phyloP scores from a whole-genome alignment of 2,888 invertebrate genomes.

The Lycaena phlaeas region DNA sequence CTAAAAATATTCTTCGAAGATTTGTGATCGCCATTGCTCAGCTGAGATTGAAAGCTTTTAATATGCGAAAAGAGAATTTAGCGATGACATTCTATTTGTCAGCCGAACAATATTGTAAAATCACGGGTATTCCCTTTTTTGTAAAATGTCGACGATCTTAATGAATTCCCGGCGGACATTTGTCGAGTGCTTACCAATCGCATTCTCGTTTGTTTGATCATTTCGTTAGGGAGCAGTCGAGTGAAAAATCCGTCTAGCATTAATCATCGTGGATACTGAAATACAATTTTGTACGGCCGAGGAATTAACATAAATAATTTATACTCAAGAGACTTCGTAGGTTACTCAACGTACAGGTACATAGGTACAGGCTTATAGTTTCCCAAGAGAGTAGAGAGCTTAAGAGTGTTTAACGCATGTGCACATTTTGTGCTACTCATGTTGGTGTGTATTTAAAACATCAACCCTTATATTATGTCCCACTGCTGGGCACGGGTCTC shows the following conservation, averaged over 20 bases:
- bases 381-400: too few relatives aligned
- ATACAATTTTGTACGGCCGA: constrained; percentile 60
- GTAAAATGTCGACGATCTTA: constrained; percentile 29
- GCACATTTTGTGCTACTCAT: too few relatives aligned
- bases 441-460: too few relatives aligned
- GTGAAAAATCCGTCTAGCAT: constrained; percentile 63
- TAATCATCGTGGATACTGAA: constrained; percentile 62
- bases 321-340: constrained; percentile 47
- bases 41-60: constrained; percentile 17
- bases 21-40: constrained; percentile 32
- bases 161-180: constrained; percentile 54
- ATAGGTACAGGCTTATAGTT: not conserved
- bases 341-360: constrained; percentile 11
- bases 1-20: constrained; percentile 33
- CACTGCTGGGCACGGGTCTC: too few relatives aligned
- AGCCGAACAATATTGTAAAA: constrained; percentile 36
- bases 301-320: constrained; percentile 70
- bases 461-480: too few relatives aligned
- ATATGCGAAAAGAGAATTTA: constrained; percentile 23
- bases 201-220: constrained; percentile 56
- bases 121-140: constrained; percentile 29
- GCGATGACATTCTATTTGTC: constrained; percentile 31
- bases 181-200: constrained; percentile 48
- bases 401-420: too few relatives aligned
- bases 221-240: constrained; percentile 52